Evolutionary conservation across 2,797 vertebrate genomes (phyloP).

Genomic region (Lemur catta): DNA sequence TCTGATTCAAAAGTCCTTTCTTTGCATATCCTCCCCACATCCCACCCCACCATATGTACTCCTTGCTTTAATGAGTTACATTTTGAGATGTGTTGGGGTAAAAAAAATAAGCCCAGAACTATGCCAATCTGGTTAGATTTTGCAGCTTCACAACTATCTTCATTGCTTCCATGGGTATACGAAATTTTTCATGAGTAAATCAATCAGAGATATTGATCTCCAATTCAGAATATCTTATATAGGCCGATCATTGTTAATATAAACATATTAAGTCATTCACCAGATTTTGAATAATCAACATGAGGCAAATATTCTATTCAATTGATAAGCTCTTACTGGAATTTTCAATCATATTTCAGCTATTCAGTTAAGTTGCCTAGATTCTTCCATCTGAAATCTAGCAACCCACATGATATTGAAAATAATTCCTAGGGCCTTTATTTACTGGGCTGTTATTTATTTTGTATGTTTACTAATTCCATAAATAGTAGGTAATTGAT

Average conservation of each 20-base stretch:
- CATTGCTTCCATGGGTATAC: background rate
- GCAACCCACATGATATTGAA: background rate
- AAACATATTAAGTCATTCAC: background rate
- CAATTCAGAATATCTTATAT: background rate
- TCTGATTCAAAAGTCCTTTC: background rate
- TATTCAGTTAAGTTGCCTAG: background rate
- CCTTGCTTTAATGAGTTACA: background rate
- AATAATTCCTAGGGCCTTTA: background rate
- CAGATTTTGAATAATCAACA: background rate
- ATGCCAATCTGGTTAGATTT: background rate
- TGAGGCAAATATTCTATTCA: background rate
- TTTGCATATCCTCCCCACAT: background rate
- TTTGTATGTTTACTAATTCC: slow-evolving; percentile 1
- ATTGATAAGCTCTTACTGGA: background rate
- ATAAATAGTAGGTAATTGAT: background rate
- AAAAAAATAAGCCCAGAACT: background rate
- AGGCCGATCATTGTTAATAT: background rate
- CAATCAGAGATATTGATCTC: background rate
- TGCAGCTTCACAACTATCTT: background rate
- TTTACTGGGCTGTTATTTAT: background rate
- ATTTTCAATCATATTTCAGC: background rate
- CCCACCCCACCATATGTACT: background rate
- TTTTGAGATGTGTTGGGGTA: background rate
- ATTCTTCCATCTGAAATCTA: background rate
- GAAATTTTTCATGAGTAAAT: background rate